phyloP scores from a whole-genome alignment of 2,888 invertebrate genomes.

The Eilema sororculum region DNA sequence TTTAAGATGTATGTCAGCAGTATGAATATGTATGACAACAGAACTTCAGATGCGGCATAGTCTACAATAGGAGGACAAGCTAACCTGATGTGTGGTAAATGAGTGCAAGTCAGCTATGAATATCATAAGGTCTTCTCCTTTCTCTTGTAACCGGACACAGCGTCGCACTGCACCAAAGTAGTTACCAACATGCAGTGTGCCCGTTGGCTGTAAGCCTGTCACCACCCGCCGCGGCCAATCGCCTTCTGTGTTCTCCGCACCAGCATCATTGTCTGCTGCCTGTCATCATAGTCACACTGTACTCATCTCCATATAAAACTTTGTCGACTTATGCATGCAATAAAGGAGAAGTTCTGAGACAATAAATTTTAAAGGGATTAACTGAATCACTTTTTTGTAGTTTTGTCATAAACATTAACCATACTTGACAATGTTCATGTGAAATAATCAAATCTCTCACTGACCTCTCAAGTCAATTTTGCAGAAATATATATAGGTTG shows the following conservation, averaged over 20 bases:
- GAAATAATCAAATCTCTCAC: too few species aligned
- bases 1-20: too few species aligned
- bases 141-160: conserved; percentile 94
- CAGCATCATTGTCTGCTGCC: conserved; percentile 30
- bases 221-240: conserved; percentile 90
- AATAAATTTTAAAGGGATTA: too few species aligned
- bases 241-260: conserved; percentile 15
- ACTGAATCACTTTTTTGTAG: too few species aligned
- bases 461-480: too few species aligned
- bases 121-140: conserved; percentile 90
- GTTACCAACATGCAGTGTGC: conserved; percentile 97
- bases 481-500: too few species aligned
- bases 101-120: conserved; percentile 98
- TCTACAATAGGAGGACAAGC: neutral
- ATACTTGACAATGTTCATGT: too few species aligned
- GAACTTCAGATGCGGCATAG: too few species aligned
- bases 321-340: neutral
- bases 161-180: conserved; percentile 97
- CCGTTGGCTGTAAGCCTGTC: conserved; percentile 99
- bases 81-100: conserved; percentile 93
- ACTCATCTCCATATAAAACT: neutral
- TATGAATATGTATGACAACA: too few species aligned
- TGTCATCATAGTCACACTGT: conserved; percentile 15
- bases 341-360: too few species aligned
- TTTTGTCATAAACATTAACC: too few species aligned